These are phyloP conservation scores for Saccopteryx bilineata DNA, from an alignment of 2,113 vertebrate genomes.

Conservation along the genomic window DNA sequence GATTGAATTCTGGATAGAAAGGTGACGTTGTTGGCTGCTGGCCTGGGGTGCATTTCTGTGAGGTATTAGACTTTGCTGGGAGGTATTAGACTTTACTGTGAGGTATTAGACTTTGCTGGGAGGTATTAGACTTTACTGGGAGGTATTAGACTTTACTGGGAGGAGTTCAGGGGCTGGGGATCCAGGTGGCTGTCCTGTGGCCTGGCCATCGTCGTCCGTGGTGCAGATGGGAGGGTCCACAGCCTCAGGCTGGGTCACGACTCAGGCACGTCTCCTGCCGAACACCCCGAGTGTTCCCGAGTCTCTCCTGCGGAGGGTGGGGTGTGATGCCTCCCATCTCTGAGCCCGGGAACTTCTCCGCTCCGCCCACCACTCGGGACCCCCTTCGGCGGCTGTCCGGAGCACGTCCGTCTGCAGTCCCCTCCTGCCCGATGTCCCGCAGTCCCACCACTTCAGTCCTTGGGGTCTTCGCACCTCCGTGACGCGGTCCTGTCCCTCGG, in stretches of 20 bases:
- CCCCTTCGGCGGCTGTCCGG: too few relatives aligned
- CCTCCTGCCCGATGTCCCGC: background rate
- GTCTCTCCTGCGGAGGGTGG: background rate
- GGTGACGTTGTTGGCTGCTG: background rate
- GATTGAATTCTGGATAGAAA: background rate
- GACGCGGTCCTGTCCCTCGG: background rate
- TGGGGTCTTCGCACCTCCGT: background rate
- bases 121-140: background rate
- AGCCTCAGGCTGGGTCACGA: background rate
- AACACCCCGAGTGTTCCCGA: background rate
- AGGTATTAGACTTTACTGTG: background rate
- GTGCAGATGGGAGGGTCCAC: too few relatives aligned
- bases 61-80: background rate
- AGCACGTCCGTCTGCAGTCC: background rate
- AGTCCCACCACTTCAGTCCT: background rate
- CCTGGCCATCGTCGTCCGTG: background rate
- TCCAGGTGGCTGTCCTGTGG: background rate
- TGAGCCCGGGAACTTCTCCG: background rate
- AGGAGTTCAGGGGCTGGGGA: background rate
- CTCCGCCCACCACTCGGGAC: background rate
- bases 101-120: background rate
- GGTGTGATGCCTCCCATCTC: background rate
- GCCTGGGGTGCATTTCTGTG: background rate
- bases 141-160: background rate
- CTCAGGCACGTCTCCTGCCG: background rate